Percentiles rank a stretch among this genome's conserved stretches.
phyloP scores from a whole-genome alignment of 2,888 invertebrate species.

The Pedicia rivosa region DNA sequence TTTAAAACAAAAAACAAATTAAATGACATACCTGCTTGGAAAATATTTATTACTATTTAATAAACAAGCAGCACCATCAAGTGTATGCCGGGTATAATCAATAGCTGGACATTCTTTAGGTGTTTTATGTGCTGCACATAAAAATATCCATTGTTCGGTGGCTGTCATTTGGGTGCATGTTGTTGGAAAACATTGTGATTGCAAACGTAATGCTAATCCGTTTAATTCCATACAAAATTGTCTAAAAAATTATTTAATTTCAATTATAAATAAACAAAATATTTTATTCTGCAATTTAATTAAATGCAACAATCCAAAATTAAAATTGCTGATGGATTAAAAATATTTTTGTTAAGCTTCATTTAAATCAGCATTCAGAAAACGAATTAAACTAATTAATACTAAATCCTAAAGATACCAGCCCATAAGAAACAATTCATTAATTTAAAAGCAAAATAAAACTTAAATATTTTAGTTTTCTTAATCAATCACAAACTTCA shows the following conservation, averaged over 20 bases:
- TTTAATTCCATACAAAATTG: slow-evolving; percentile 99
- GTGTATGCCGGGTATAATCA: slow-evolving; percentile 95
- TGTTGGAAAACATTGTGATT: slow-evolving; percentile 91
- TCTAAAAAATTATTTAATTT: slow-evolving; percentile 32
- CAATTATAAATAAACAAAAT: neutral
- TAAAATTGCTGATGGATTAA: too few relatives aligned
- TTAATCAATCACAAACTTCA: too few relatives aligned
- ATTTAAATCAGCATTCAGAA: too few relatives aligned
- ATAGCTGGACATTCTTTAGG: slow-evolving; percentile 99
- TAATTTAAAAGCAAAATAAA: too few relatives aligned
- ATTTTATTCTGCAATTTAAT: too few relatives aligned
- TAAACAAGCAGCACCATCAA: slow-evolving; percentile 97
- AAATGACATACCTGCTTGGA: slow-evolving; percentile 83
- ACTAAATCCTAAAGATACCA: too few relatives aligned
- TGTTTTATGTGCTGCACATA: slow-evolving; percentile 99
- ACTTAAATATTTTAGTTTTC: too few relatives aligned
- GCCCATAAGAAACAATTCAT: too few relatives aligned
- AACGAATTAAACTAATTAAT: too few relatives aligned
- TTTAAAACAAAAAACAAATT: neutral
- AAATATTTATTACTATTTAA: slow-evolving; percentile 99
- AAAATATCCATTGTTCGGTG: slow-evolving; percentile 99
- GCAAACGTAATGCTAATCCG: slow-evolving; percentile 91
- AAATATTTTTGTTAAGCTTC: too few relatives aligned
- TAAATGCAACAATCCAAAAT: too few relatives aligned
- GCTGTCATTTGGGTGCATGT: slow-evolving; percentile 99